Evolutionary conservation across 2,113 vertebrate species (phyloP), one percentile per base, ranked within the genome.

Genomic region (Periophthalmodon schlosseri): DNA sequence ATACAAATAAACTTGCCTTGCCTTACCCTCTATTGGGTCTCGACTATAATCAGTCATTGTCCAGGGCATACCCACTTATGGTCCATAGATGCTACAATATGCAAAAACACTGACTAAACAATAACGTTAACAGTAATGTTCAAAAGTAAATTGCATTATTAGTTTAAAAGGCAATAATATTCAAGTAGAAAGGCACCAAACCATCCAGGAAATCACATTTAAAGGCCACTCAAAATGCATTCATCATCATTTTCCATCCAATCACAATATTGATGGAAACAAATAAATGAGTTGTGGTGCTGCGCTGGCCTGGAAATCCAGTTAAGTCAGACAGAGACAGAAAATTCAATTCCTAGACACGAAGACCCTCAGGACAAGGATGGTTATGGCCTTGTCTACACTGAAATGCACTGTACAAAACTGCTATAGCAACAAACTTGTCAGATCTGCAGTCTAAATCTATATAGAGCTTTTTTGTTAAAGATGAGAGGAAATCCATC

Each of bases 401-500:
- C 63, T 44, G 52, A 44, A 39, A 65, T 39, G 34, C 20, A 20
- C 61, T 34, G 15, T 18, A 64, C 61, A 36, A 36, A 28, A 3
- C 23, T 28, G 3, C 23, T 3, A 15, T 1, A 28, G 33, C 18
- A 20, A 39, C 9, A 13, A n/a, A 10, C 16, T 10, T 2, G 34
- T 20, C 16, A 64, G 7, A 64, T 64, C 15, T 36, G 15, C 7
- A 64, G 33, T 9, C 61, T 39, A 2, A 16, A 13, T 44, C 34
- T 74, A 68, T 78, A 81, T 60, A 44, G 39, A 44, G 34, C 34
- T 64, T 67, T 28, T 83, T 61, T 46, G 71, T 68, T 69, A 68
- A 66, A 67, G 67, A 79, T 76, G 61, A 77, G 2, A 74, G 72
- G 69, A 84, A 77, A 76, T 80, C 68, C 61, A 76, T 73, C 57